Base-by-base conservation (phyloP, 2,797 vertebrate species). In the Hippoglossus hippoglossus region DNA sequence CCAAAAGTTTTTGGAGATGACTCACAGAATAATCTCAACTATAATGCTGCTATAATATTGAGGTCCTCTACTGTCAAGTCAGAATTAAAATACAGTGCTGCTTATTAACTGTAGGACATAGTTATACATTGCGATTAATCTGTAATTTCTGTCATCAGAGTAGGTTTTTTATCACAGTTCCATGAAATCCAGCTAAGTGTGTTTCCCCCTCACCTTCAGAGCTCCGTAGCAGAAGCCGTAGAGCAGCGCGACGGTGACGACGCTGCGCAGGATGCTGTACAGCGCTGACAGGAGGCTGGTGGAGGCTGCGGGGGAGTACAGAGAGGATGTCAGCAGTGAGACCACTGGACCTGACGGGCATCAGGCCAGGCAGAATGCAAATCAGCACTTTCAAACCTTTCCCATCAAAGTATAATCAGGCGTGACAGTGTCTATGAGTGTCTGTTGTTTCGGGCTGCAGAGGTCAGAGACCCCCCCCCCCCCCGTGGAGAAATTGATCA, bases 221-320 rank as follows among this genome's bases (percentile, higher is more conserved):
- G 98, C 97, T 70, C 97, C 97, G 6, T 99, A 99, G 91, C 98
- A 99, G 81, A 99, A 93, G 77, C 97, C 98, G 53, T 99, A 99
- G n/a, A 99, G 94, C 89, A 98, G 93, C 61, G 95, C 95, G 31
- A 99, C 97, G n/a, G 97, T 97, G 88, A 98, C 86, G 22, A 97
- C 81, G 91, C 98, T 99, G 88, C 97, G 97, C 86, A 99, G 93
- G 72, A 98, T 93, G 88, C 98, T 98, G 94, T 98, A 98, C 87
- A 99, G 91, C 56, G 98, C 95, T 66, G 98, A 98, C 82, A 97
- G 95, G 73, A 99, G 94, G 94, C 98, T 99, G 75, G 96, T 99
- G 84, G 96, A 97, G 80, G 98, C 98, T 99, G 90, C 52, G 61
- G 61, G 8, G 80, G 73, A 68, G 52, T 74, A 87, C 53, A 87